Base-by-base conservation (phyloP, 2,888 invertebrate species). In the Orchestes rusci region DNA sequence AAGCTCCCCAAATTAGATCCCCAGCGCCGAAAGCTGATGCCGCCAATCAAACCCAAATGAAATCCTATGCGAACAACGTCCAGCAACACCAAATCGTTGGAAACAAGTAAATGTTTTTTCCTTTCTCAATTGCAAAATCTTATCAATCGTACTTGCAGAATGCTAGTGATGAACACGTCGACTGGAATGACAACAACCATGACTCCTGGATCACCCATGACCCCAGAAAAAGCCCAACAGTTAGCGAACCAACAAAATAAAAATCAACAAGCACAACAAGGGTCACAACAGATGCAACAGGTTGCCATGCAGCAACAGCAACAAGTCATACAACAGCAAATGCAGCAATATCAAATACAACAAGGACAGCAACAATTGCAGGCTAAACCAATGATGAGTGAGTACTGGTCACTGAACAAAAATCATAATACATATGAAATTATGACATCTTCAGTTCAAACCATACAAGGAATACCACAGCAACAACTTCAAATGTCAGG, bases 21-120 rank as follows among this genome's bases (percentile, higher is more conserved):
- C 84, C 85, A n/a, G 83, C 84, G 16, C 77, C 84, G 48, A 84
- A 80, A 65, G 79, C 77, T 51, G 84, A 83, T 60, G 83, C 82
- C 1, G 82, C 83, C 4, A 85, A 83, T 65, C 83, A 83, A 61
- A 82, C 82, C 1, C 73, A 68, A 69, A 65, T 77, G 68, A 63
- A 70, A 70, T 70, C 76, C 20, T 75, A 75, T 52, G 69, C 60
- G 3, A 60, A 61, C 46, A 65, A 68, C 30, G 67, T 70, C 35
- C 67, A 65, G 39, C 73, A 67, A 56, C 74, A 73, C 54, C 66
- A 74, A 27, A 29, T 43, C 12, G 72, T 73, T 8, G 68, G 73
- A 40, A 75, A 73, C 53, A 75, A 75, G 75, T 74, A 62, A 70
- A 70, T 58, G 27, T 23, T 39, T 19, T 16, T 28, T 4, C 23